Percentiles rank a stretch among this genome's conserved stretches.
Evolutionary conservation across 2,888 invertebrate species (phyloP).

Genomic region (Drosophila cognata): DNA sequence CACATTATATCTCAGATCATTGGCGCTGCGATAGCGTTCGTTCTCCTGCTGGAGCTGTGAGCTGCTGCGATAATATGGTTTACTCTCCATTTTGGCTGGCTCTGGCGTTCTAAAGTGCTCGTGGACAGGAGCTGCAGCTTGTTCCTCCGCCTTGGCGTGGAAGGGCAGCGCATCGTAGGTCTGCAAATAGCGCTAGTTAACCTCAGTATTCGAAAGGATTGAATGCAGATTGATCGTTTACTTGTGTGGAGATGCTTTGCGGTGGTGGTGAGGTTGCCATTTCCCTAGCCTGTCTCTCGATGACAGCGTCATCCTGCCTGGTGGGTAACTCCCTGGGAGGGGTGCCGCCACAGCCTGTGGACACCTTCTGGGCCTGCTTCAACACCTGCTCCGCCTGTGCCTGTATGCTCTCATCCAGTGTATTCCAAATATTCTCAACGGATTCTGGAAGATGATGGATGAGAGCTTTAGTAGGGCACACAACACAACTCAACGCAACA

Average conservation of each 20-base stretch:
- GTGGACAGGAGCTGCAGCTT: slow-evolving; percentile 2
- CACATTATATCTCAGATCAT: slow-evolving; percentile 85
- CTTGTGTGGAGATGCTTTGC: slow-evolving; percentile 94
- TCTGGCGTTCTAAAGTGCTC: slow-evolving; percentile 57
- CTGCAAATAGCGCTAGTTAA: slow-evolving; percentile 78
- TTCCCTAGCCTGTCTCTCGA: slow-evolving; percentile 83
- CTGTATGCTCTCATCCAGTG: slow-evolving; percentile 84
- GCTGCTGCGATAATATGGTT: slow-evolving; percentile 71
- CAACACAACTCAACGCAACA: slow-evolving; percentile 2
- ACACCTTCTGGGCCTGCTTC: slow-evolving; percentile 83
- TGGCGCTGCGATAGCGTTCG: slow-evolving; percentile 85
- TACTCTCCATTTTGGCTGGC: slow-evolving; percentile 61
- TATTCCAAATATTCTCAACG: slow-evolving; percentile 84
- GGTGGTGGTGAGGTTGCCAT: slow-evolving; percentile 95
- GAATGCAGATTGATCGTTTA: slow-evolving; percentile 70
- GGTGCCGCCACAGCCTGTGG: slow-evolving; percentile 88
- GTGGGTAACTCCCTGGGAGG: slow-evolving; percentile 87
- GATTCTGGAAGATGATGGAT: slow-evolving; percentile 72
- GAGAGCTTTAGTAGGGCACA: slow-evolving; percentile 46
- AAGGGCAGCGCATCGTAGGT: slow-evolving; percentile 86
- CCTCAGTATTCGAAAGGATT: not conserved
- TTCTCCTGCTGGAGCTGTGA: slow-evolving; percentile 69
- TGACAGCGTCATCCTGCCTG: slow-evolving; percentile 3
- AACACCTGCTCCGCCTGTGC: slow-evolving; percentile 79
- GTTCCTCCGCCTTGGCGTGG: slow-evolving; percentile 38